Evolutionary conservation across 2,797 vertebrate genomes (phyloP), one percentile per base, ranked within the genome.

Genomic region (Pseudochaenichthys georgianus): DNA sequence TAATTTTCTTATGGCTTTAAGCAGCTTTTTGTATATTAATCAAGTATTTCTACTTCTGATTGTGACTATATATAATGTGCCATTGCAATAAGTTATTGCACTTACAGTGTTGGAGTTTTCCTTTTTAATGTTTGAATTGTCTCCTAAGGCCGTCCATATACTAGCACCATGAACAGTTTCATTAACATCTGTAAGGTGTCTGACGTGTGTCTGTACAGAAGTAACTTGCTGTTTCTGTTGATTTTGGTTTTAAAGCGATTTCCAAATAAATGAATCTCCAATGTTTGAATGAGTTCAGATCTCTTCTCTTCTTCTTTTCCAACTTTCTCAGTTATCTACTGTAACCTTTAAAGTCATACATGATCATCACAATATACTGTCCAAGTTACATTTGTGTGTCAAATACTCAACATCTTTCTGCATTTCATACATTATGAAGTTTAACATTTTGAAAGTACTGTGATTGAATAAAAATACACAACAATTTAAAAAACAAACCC

Each of bases 61-160:
- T 88, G 89, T 92, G 88, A 77, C 71, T 85, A 82, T 88, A 89
- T 86, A 89, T 82, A 81, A 88, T 89, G 83, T 93, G 87, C 83
- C 84, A 83, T 88, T 88, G 88, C 83, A 96, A 92, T 96, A 96
- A 97, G 85, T 96, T 96, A 95, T 96, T 97, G 95, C 94, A 95
- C 94, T 95, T 96, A 94, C 83, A 90, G 83, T 88, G 87, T 92
- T 88, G 87, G 66, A 78, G 66, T 60, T 47, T 57, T 59, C 55
- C 48, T 80, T 67, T 86, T 64, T 75, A 9, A 80, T 45, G 73
- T 60, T 53, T 61, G 62, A 87, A 60, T 69, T 66, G 62, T 78
- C 54, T 84, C 75, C 43, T 19, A 75, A 83, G 73, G 28, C 83
- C 71, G 63, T 92, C 88, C 83, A 85, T 69, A 73, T 87, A 7